These are phyloP conservation scores for Scolopax rusticola DNA, from an alignment of 2,797 vertebrate genomes.

Conservation along the genomic window DNA sequence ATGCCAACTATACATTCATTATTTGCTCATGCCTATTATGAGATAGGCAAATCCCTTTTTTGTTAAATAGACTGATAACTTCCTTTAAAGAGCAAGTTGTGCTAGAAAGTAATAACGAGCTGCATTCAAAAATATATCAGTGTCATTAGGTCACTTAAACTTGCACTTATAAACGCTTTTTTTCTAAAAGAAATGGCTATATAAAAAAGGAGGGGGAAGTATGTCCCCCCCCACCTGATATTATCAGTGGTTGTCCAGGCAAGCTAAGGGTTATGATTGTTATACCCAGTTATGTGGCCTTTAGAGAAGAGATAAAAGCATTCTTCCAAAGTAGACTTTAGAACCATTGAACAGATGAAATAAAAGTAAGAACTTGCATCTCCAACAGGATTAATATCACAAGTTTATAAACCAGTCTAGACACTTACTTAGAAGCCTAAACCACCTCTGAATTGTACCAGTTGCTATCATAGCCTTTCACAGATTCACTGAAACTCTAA, in stretches of 20 bases:
- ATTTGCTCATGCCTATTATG: not conserved
- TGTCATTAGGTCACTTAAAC: not conserved
- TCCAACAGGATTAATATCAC: not conserved
- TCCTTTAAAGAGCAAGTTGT: not conserved
- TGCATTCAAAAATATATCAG: not conserved
- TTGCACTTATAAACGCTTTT: not conserved
- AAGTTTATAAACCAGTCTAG: conserved; percentile 40
- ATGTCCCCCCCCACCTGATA: not conserved
- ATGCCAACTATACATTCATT: not conserved
- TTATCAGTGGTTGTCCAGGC: not conserved
- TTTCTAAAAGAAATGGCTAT: not conserved
- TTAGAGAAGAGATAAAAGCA: not conserved
- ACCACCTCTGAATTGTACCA: not conserved
- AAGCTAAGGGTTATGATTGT: not conserved
- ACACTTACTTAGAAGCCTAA: conserved; percentile 21
- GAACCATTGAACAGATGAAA: not conserved
- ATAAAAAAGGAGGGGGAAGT: not conserved
- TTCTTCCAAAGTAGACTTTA: not conserved
- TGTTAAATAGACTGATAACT: not conserved
- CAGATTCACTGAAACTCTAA: conserved; percentile 44
- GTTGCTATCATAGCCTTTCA: not conserved
- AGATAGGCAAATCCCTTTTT: not conserved
- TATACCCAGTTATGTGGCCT: not conserved
- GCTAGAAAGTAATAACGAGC: not conserved
- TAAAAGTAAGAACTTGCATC: conserved; percentile 4